These are phyloP conservation scores for Mobula birostris DNA, from an alignment of 2,113 vertebrate genomes.

Conservation along the genomic window DNA sequence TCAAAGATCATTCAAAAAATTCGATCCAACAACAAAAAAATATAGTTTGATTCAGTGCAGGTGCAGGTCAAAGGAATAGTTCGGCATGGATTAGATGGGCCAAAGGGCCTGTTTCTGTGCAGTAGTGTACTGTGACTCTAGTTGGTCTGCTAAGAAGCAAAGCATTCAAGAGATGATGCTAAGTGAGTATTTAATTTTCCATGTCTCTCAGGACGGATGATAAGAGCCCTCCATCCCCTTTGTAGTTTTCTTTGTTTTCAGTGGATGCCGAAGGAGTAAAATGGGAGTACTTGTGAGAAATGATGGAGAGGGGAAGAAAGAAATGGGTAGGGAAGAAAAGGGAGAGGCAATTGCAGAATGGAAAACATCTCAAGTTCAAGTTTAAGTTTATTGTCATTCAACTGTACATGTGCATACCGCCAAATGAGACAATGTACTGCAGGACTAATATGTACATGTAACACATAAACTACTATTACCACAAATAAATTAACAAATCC, in stretches of 20 bases:
- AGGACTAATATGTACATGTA: no score
- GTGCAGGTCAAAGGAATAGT: no score
- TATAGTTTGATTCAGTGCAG: no score
- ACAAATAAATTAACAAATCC: no score
- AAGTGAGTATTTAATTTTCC: background rate
- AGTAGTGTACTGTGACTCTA: no score
- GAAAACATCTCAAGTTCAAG: no score
- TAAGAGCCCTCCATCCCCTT: background rate
- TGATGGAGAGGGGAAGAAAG: background rate
- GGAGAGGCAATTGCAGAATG: background rate
- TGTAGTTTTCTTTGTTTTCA: background rate
- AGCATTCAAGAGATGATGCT: background rate
- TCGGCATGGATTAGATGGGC: no score
- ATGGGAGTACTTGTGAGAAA: background rate
- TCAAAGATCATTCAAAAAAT: slow-evolving; percentile 39
- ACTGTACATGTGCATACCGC: no score
- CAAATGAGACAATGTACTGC: no score
- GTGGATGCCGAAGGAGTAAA: background rate
- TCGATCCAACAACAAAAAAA: background rate
- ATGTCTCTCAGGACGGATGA: background rate
- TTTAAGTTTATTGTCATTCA: no score
- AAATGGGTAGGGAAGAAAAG: background rate
- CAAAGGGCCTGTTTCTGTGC: no score
- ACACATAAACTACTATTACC: no score
- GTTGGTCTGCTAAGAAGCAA: background rate